Conservation (phyloP, 2,888 invertebrate species). For the Sicus ferrugineus region DNA sequence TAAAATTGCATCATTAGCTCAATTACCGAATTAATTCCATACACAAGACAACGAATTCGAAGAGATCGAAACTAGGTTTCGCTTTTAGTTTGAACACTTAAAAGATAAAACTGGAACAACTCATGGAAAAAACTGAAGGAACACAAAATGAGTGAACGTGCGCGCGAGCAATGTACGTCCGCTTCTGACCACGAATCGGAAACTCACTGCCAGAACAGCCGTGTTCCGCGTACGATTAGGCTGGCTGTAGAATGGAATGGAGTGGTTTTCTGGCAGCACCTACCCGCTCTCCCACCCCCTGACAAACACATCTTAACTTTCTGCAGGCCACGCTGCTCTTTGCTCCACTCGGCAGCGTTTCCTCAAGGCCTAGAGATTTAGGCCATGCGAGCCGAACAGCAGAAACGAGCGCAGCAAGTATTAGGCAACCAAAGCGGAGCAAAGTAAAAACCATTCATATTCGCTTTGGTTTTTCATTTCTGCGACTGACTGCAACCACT, state of each 20-base stretch:
- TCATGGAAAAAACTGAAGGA: conserved; percentile 26
- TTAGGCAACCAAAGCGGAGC: conserved; percentile 33
- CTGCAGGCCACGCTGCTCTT: conserved; percentile 28
- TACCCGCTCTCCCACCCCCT: background rate
- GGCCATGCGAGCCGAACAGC: conserved; percentile 41
- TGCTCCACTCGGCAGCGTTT: conserved; percentile 38
- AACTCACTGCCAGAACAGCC: conserved; percentile 43
- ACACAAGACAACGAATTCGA: conserved; percentile 5
- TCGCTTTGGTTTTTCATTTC: conserved; percentile 24
- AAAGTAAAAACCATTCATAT: conserved; percentile 31
- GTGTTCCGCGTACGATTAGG: conserved; percentile 20
- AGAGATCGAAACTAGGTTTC: conserved; percentile 9
- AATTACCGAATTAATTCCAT: conserved; percentile 26
- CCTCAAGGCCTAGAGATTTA: conserved; percentile 49
- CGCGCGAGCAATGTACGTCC: conserved; percentile 40
- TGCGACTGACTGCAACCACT: conserved; percentile 13
- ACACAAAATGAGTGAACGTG: conserved; percentile 14
- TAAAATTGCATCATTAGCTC: conserved; percentile 3
- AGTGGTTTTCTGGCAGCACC: conserved; percentile 18
- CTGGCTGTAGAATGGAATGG: conserved; percentile 31
- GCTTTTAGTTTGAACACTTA: conserved; percentile 23
- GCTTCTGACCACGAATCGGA: conserved; percentile 46
- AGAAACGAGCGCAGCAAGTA: conserved; percentile 31
- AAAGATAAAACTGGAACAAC: conserved; percentile 21
- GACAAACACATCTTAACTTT: conserved; percentile 16